A percentile compares a stretch with the other conserved stretches of the same genome.
These are phyloP conservation scores for Nerophis ophidion DNA, from an alignment of 2,113 vertebrate genomes.

Conservation along the genomic window DNA sequence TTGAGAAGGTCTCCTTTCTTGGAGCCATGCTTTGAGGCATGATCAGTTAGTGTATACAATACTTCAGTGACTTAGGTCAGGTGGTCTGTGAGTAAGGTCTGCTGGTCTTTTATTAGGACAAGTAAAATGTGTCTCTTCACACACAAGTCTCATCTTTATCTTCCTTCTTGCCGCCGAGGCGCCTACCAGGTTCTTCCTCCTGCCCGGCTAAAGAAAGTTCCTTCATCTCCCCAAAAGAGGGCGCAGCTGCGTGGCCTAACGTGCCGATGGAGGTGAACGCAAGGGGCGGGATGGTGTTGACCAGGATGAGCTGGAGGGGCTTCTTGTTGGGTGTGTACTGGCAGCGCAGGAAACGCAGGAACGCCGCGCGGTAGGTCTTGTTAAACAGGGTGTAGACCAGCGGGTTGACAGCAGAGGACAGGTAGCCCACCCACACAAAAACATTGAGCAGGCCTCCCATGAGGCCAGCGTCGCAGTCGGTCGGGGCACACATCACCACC, in stretches of 20 bases:
- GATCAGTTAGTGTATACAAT: too few relatives aligned
- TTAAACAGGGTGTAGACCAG: conserved; percentile 94
- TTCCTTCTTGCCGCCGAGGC: background rate
- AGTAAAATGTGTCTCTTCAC: conserved; percentile 12
- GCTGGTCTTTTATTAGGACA: too few relatives aligned
- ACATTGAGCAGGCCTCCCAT: conserved; percentile 83
- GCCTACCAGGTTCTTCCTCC: background rate
- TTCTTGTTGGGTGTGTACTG: conserved; percentile 85
- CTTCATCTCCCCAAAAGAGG: background rate
- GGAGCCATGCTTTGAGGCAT: too few relatives aligned
- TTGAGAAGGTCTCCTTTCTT: too few relatives aligned
- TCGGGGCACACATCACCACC: conserved; percentile 80
- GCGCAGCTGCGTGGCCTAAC: conserved; percentile 61
- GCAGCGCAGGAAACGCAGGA: too few relatives aligned
- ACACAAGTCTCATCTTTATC: conserved; percentile 54
- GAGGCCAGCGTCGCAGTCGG: conserved; percentile 73
- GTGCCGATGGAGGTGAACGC: conserved; percentile 78
- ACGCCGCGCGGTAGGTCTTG: conserved; percentile 87
- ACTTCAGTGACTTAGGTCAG: too few relatives aligned
- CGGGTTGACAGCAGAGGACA: conserved; percentile 93
- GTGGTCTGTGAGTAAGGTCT: too few relatives aligned
- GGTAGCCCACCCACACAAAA: conserved; percentile 96
- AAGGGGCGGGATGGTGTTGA: conserved; percentile 89
- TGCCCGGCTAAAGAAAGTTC: conserved; percentile 13
- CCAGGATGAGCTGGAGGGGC: conserved; percentile 86